These are phyloP conservation scores for Scolopax bukidnonensis DNA, from an alignment of 2,797 vertebrate species.

Conservation along the genomic window DNA sequence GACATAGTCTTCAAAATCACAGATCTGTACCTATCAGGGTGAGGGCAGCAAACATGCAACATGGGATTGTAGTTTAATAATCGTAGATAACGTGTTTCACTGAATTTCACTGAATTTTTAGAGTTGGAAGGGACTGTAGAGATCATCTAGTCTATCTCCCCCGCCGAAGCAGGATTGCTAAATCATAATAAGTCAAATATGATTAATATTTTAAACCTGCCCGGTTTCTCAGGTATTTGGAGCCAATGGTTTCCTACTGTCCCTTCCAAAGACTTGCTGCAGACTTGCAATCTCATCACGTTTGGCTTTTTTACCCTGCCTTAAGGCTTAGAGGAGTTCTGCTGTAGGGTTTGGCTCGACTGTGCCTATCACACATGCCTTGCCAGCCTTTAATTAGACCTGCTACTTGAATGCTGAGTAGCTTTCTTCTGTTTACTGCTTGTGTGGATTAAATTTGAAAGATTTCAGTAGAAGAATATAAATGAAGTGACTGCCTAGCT, in stretches of 20 bases:
- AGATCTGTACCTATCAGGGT: accelerated
- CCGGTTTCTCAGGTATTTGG: background rate
- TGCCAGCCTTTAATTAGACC: constrained; percentile 10
- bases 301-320: background rate
- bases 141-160: no score
- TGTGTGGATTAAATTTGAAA: constrained; percentile 17
- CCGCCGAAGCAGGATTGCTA: background rate
- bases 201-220: background rate
- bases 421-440: constrained; percentile 43
- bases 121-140: no score
- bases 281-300: background rate
- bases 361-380: background rate
- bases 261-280: background rate
- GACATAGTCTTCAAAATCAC: background rate
- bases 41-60: background rate
- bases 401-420: constrained; percentile 29
- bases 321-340: background rate
- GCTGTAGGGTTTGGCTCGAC: background rate
- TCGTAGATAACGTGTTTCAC: background rate
- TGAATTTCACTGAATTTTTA: no score
- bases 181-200: accelerated
- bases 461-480: constrained; percentile 7
- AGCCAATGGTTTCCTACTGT: background rate
- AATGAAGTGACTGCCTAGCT: constrained; percentile 36
- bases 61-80: background rate